Conservation (phyloP, 1,140 invertebrate species). For the Nebria ingens region DNA sequence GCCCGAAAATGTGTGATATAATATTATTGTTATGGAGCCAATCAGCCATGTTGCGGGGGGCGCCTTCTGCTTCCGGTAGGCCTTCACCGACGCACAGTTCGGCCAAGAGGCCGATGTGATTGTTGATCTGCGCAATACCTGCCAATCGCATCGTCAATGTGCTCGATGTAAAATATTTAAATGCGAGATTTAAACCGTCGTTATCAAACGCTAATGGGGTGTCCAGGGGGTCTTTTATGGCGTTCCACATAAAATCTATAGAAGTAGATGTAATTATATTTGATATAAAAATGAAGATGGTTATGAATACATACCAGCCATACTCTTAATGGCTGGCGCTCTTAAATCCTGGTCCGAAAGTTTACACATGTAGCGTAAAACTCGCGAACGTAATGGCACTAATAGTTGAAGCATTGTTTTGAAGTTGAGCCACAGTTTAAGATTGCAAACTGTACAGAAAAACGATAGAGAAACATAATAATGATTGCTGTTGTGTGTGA, state of each 20-base stretch:
- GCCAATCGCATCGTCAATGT: conserved; percentile 87
- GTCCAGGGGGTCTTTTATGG: conserved; percentile 83
- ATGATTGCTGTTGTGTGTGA: too few relatives aligned
- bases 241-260: conserved; percentile 85
- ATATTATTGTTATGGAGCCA: conserved; percentile 89
- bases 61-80: conserved; percentile 66
- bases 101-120: conserved; percentile 82
- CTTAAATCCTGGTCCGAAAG: conserved; percentile 83
- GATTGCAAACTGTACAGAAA: conserved; percentile 61
- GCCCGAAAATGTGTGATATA: conserved; percentile 89
- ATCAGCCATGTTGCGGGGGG: conserved; percentile 71
- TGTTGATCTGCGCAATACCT: conserved; percentile 87
- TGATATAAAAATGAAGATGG: conserved; percentile 2
- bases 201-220: conserved; percentile 76
- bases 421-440: conserved; percentile 91
- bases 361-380: conserved; percentile 87
- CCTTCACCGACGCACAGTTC: conserved; percentile 81
- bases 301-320: conserved; percentile 56
- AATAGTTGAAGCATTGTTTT: conserved; percentile 78
- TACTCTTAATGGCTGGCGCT: conserved; percentile 73
- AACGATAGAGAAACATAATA: neutral
- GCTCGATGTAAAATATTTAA: conserved; percentile 89
- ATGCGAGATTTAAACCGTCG: conserved; percentile 81
- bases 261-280: conserved; percentile 14
- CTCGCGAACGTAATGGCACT: conserved; percentile 71